Percentiles rank a stretch among this genome's conserved stretches.
Conservation (phyloP, 2,888 invertebrate genomes). For the Phymatocera aterrima region DNA sequence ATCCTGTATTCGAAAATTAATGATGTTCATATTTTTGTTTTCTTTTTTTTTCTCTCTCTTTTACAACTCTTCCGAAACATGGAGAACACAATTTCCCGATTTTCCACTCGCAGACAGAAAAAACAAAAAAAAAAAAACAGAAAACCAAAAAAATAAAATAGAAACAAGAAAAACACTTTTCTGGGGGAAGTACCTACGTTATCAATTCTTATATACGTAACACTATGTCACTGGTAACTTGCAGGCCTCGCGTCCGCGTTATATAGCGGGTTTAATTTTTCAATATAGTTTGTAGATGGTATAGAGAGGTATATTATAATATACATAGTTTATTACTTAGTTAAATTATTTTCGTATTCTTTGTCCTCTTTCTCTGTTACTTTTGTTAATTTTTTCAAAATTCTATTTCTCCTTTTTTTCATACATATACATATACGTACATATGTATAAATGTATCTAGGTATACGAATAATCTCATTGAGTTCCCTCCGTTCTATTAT, state of each 20-base stretch:
- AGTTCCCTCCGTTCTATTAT: constrained; percentile 10
- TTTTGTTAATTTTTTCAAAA: constrained; percentile 15
- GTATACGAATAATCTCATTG: constrained; percentile 39
- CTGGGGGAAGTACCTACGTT: no score
- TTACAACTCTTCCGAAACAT: no score
- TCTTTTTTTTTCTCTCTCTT: no score
- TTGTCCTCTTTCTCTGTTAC: constrained; percentile 18
- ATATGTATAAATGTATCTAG: constrained; percentile 15
- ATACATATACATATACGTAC: constrained; percentile 3
- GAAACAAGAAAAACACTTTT: no score
- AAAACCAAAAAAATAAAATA: no score
- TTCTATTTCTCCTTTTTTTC: constrained; percentile 15
- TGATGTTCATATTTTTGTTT: no score
- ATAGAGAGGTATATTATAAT: constrained; percentile 42
- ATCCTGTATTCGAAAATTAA: no score
- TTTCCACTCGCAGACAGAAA: no score
- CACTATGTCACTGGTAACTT: constrained; percentile 67
- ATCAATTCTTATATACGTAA: no score
- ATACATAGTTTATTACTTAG: neutral
- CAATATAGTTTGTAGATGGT: constrained; percentile 50
- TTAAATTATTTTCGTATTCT: constrained; percentile 24
- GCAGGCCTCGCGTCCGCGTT: constrained; percentile 69
- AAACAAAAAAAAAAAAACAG: no score
- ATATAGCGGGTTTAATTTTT: constrained; percentile 66
- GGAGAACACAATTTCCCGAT: no score